Evolutionary conservation across 2,888 invertebrate species (phyloP), one percentile per base, ranked within the genome.

Genomic region (Mythimna pallens): DNA sequence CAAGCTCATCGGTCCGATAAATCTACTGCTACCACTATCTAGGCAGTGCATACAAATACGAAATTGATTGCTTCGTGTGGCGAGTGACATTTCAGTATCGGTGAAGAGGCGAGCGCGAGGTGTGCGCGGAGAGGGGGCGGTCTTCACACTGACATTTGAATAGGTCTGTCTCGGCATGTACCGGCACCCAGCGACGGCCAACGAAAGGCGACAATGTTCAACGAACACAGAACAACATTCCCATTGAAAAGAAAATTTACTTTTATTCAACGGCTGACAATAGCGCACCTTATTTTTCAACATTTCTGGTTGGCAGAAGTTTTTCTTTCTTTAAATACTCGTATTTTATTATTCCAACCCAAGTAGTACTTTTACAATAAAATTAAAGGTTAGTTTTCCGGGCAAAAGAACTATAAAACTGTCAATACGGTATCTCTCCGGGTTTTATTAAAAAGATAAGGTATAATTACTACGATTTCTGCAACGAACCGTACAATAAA

Each of bases 61-160:
- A 96, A 95, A 96, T 95, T 96, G 96, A 96, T 96, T 96, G 94
- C 95, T 93, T 94, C 94, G 95, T 94, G 94, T 94, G 94, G 92
- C 94, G 92, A 95, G 92, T 95, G 95, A 96, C 95, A 96, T 95
- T 96, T 95, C 92, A 95, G 95, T 93, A 92, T 91, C 90, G 89
- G 89, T 81, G 89, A 90, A 83, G 81, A 86, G 87, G 89, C 87
- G 88, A 88, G 82, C 73, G 85, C 80, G 88, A 89, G 88, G 85
- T 79, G 82, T 70, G 85, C 66, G 85, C 82, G 87, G 90, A 85
- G 81, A 66, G 75, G 88, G 88, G 88, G 88, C 85, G 89, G 90
- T 90, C 90, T 91, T 93, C 94, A 93, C 92, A 87, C 90, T 96
- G 96, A 96, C 96, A 96, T 96, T 95, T 96, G 95, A 96, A 96